Conservation (phyloP, 30 jellyfish, hydroid and myxozoan species). For the Hydractinia symbiolongicarpus region DNA sequence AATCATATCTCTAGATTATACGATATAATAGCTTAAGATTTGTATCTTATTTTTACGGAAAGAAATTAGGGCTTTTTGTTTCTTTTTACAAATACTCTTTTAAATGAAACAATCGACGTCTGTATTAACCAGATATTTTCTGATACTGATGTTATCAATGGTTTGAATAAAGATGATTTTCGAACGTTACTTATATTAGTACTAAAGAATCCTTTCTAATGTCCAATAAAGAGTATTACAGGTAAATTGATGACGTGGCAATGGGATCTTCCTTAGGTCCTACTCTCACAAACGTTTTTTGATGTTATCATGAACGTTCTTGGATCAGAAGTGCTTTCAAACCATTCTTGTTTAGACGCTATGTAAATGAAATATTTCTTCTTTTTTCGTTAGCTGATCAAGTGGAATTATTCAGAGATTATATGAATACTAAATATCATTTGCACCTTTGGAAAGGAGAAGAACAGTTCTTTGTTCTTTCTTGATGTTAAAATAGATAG, state of each 20-base stretch:
- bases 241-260: conserved; percentile 16
- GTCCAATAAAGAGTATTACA: not conserved
- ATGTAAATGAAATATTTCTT: not conserved
- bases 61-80: too few species aligned
- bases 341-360: conserved; percentile 2
- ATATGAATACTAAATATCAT: not conserved
- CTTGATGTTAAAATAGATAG: conserved; percentile 6
- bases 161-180: not conserved
- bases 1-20: too few species aligned
- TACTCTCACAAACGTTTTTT: not conserved
- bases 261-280: conserved; percentile 36
- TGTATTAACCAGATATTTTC: not conserved
- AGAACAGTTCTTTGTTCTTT: not conserved
- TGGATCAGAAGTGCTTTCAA: not conserved
- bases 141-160: not conserved
- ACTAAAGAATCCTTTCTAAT: not conserved
- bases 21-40: too few species aligned
- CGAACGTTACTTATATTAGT: not conserved
- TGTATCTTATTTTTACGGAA: too few species aligned
- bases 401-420: not conserved
- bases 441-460: not conserved
- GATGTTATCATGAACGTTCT: conserved; percentile 1
- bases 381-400: not conserved
- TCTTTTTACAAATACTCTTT: too few species aligned
- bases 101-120: conserved; percentile 5